Conservation (phyloP, 2,797 vertebrate species). For the Tokudaia muenninki region DNA sequence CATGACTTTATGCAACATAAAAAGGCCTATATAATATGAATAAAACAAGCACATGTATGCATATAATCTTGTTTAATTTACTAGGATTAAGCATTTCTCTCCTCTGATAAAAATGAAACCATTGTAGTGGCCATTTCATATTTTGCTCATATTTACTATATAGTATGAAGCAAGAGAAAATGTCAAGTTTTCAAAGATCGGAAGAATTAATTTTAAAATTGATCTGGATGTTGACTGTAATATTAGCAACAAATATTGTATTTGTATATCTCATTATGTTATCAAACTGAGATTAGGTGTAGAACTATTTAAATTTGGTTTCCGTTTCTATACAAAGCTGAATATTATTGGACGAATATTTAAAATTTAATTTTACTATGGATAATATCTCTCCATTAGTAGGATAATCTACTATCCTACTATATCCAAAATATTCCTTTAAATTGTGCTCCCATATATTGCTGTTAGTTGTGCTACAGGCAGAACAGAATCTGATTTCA, state of each 20-base stretch:
- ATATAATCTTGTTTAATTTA: background rate
- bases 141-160: conserved; percentile 1
- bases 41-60: background rate
- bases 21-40: background rate
- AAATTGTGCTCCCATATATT: background rate
- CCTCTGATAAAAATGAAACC: background rate
- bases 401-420: background rate
- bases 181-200: background rate
- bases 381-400: background rate
- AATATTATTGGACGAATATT: background rate
- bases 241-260: background rate
- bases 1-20: background rate
- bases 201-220: background rate
- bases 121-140: background rate
- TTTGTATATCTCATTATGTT: background rate
- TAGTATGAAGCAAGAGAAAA: background rate
- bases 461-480: background rate
- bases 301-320: background rate
- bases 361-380: conserved; percentile 20
- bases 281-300: background rate
- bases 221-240: background rate
- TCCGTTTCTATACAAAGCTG: background rate
- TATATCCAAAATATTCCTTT: background rate
- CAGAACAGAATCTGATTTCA: background rate
- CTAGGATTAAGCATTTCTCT: background rate